Base-by-base conservation (phyloP, 2,113 vertebrate species). In the Hystrix brachyura region DNA sequence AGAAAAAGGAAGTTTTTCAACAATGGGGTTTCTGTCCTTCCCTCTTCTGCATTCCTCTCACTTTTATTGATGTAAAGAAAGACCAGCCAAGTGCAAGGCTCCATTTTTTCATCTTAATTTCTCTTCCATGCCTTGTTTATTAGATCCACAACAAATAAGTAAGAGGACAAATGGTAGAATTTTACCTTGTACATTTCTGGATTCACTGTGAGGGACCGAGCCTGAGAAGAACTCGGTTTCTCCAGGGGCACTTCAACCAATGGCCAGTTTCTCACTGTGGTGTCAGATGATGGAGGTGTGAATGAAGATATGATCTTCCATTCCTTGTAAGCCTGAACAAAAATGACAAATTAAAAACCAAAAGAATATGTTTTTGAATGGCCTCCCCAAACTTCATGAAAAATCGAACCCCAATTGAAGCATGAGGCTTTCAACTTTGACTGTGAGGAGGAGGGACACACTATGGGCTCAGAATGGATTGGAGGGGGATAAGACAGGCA, bases 251-350 rank as follows among this genome's bases (percentile, higher is more conserved):
- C 92, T 87, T 99, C 98, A 0, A 98, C 92, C 48, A 99, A 43
- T 0, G 98, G 51, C 55, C 23, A 83, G 64, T 48, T 98, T 91
- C 97, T 96, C 82, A 93, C 91, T 97, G 80, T 97, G 74, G 94
- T 96, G 92, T 97, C 88, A 0, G 4, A 78, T 23, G 91, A 87
- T 15, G 87, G 72, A 11, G 98, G 95, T 48, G 12, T 98, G 14
- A 99, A 99, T 46, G 98, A 98, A 83, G 99, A 99, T 97, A 99
- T 99, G 65, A 99, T 98, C 97, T 98, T 99, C 99, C 99, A 99
- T 81, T 99, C 99, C 94, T 99, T 99, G 92, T 98, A 98, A 95
- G 99, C 99, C 99, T 99, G 92, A 79, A 88, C 12, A 72, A 93
- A 7, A 65, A 92, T 3, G 32, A 93, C 48, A 93, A 90, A 95